These are phyloP conservation scores for Amiota minor DNA, from an alignment of 2,888 invertebrate species.

Conservation along the genomic window DNA sequence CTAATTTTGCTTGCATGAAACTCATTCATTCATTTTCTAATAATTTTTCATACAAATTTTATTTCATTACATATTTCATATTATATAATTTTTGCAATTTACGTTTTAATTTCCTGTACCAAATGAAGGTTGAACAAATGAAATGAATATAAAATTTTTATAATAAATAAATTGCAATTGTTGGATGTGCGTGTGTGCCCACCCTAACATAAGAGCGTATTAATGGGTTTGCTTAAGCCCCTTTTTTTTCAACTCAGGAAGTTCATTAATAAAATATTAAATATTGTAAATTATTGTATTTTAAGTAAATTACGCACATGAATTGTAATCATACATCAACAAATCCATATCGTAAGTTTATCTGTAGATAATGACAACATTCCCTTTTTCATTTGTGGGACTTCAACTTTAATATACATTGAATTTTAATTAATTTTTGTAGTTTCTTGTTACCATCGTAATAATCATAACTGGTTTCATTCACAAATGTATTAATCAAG, in stretches of 20 bases:
- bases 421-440: too few relatives aligned
- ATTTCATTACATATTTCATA: conserved; percentile 32
- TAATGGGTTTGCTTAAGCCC: conserved; percentile 21
- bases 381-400: too few relatives aligned
- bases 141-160: conserved; percentile 29
- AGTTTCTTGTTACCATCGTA: too few relatives aligned
- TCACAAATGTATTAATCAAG: conserved; percentile 17
- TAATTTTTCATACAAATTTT: conserved; percentile 39
- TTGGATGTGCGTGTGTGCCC: neutral
- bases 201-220: neutral
- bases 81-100: conserved; percentile 50
- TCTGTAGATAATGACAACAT: too few relatives aligned
- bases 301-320: conserved; percentile 58
- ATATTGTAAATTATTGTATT: conserved; percentile 62
- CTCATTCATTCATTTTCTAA: neutral
- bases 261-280: conserved; percentile 67
- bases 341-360: too few relatives aligned
- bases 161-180: conserved; percentile 3
- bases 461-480: neutral
- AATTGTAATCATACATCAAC: neutral
- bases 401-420: too few relatives aligned
- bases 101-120: conserved; percentile 67
- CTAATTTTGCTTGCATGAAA: neutral
- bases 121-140: conserved; percentile 71
- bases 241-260: conserved; percentile 49